Percentiles rank a stretch among this genome's conserved stretches.
These are phyloP conservation scores for zebrafish (Danio rerio) DNA, from an alignment of 2,113 vertebrate genomes.

Conservation along the genomic window GRCz12tu NC_133182.1:51423001-51423500, in stretches of 20 bases:
- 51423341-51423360: not conserved
- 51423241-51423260: slow-evolving; percentile 17
- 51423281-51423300: slow-evolving; percentile 4
- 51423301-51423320: not conserved
- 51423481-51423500: slow-evolving; percentile 21
- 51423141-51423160: not conserved
- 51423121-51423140: not conserved
- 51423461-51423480: slow-evolving; percentile 1
- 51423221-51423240: not conserved
- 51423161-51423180: not conserved
- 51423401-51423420: slow-evolving; percentile 4
- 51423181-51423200: not conserved
- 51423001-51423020: not conserved
- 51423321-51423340: not conserved
- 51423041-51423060: not conserved
- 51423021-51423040: not conserved
- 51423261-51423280: slow-evolving; percentile 1
- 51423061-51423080: not conserved
- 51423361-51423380: slow-evolving; percentile 17
- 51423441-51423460: slow-evolving; percentile 13
- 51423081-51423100: not conserved
- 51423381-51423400: not conserved
- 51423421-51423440: not conserved
- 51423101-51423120: not conserved
- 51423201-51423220: not conserved